A percentile compares a stretch with the other conserved stretches of the same genome.
phyloP scores from a whole-genome alignment of 2,888 invertebrate genomes.

The Asteroscopus sphinx region DNA sequence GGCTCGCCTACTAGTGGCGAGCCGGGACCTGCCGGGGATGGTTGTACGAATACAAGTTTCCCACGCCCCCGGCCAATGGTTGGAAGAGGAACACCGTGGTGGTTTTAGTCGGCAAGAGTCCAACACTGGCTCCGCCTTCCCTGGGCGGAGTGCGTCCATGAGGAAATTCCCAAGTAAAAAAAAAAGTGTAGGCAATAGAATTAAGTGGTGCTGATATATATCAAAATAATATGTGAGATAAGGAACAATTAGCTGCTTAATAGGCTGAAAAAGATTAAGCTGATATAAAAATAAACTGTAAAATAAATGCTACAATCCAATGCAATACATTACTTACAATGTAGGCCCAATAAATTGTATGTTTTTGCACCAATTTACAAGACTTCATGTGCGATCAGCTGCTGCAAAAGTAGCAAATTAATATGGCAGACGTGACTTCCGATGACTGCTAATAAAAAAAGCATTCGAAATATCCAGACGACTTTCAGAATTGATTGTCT shows the following conservation, averaged over 20 bases:
- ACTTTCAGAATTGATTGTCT: slow-evolving; percentile 35
- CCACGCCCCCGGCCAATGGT: no score
- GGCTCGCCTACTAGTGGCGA: no score
- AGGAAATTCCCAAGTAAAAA: no score
- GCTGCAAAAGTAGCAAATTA: slow-evolving; percentile 42
- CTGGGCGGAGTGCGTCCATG: no score
- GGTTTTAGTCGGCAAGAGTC: no score
- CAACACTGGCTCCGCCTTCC: no score
- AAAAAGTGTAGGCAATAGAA: no score
- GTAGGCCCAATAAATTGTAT: slow-evolving; percentile 33
- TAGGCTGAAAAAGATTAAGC: slow-evolving; percentile 11
- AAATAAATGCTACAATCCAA: no score
- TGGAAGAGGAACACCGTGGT: no score
- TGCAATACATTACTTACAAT: slow-evolving; percentile 17
- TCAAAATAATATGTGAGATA: slow-evolving; percentile 2
- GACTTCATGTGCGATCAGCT: slow-evolving; percentile 28
- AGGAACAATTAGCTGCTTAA: slow-evolving; percentile 5
- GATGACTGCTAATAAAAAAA: slow-evolving; percentile 36
- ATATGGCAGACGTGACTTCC: slow-evolving; percentile 47
- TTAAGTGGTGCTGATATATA: no score
- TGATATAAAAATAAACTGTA: slow-evolving; percentile 30
- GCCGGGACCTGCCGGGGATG: no score
- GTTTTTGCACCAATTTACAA: slow-evolving; percentile 47
- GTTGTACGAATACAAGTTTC: no score
- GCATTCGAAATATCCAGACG: slow-evolving; percentile 43